phyloP scores from a whole-genome alignment of 2,888 invertebrate genomes.

The Mesoligia furuncula region DNA sequence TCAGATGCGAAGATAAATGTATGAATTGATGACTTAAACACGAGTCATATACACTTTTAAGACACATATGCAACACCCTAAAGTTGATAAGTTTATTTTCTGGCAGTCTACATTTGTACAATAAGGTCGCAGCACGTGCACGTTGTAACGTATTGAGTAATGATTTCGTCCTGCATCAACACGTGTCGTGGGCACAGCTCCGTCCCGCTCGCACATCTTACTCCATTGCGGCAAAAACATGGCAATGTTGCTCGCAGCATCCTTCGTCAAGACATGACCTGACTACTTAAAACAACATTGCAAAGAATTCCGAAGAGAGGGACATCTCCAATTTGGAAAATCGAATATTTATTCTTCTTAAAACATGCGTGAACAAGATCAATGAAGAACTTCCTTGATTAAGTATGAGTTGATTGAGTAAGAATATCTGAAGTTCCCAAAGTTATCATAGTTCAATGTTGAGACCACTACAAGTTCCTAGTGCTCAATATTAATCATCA shows the following conservation, averaged over 20 bases:
- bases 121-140: slow-evolving; percentile 47
- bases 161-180: slow-evolving; percentile 61
- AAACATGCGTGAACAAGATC: not conserved
- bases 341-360: slow-evolving; percentile 10
- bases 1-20: not conserved
- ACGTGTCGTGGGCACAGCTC: slow-evolving; percentile 65
- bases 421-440: not conserved
- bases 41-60: slow-evolving; percentile 6
- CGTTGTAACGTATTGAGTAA: slow-evolving; percentile 65
- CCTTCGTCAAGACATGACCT: slow-evolving; percentile 70
- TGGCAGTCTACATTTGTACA: slow-evolving; percentile 1
- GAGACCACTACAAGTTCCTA: not conserved
- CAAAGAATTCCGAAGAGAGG: slow-evolving; percentile 20
- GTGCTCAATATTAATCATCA: slow-evolving; percentile 15
- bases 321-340: slow-evolving; percentile 19
- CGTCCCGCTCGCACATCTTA: slow-evolving; percentile 76
- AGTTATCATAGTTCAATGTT: not conserved
- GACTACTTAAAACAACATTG: slow-evolving; percentile 64
- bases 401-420: not conserved
- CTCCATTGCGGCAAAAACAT: slow-evolving; percentile 88
- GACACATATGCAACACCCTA: slow-evolving; percentile 5
- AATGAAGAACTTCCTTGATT: not conserved
- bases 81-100: not conserved
- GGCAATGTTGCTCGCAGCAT: slow-evolving; percentile 80
- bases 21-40: slow-evolving; percentile 16